phyloP scores from a whole-genome alignment of 2,113 vertebrate species.

The Pedetes capensis region DNA sequence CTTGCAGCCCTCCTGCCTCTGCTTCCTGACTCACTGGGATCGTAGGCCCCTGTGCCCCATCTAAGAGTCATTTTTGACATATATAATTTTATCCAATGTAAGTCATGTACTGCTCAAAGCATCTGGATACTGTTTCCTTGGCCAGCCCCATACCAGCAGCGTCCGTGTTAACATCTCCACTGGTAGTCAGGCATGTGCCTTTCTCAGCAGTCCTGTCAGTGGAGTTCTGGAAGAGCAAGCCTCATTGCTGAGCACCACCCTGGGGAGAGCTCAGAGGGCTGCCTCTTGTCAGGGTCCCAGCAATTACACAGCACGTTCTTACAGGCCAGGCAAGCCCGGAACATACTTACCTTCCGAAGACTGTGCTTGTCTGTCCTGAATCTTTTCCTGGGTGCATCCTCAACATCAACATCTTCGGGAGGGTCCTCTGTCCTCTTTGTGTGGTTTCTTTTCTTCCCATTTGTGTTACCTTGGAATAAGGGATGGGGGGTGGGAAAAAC shows the following conservation, averaged over 20 bases:
- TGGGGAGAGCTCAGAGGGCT: not conserved
- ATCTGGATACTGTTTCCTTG: not conserved
- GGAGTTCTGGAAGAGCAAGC: not conserved
- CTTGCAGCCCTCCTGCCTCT: too few species aligned
- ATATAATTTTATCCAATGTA: not conserved
- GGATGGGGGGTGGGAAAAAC: conserved; percentile 72
- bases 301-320: conserved; percentile 50
- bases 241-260: not conserved
- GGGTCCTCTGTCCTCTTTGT: conserved; percentile 83
- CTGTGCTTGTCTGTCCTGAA: conserved; percentile 84
- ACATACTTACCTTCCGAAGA: conserved; percentile 85
- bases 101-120: not conserved
- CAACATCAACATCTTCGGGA: conserved; percentile 79
- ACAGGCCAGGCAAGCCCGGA: conserved; percentile 55
- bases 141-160: not conserved
- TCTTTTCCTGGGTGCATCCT: conserved; percentile 85
- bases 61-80: not conserved
- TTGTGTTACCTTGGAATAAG: conserved; percentile 83
- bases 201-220: not conserved
- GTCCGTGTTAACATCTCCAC: not conserved
- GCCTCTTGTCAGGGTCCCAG: not conserved
- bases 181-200: not conserved
- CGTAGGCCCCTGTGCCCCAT: too few species aligned
- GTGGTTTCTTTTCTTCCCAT: conserved; percentile 85
- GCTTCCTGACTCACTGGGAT: too few species aligned